A percentile compares a stretch with the other conserved stretches of the same genome.
These are phyloP conservation scores for Microctonus hyperodae DNA, from an alignment of 2,888 invertebrate species.

Conservation along the genomic window DNA sequence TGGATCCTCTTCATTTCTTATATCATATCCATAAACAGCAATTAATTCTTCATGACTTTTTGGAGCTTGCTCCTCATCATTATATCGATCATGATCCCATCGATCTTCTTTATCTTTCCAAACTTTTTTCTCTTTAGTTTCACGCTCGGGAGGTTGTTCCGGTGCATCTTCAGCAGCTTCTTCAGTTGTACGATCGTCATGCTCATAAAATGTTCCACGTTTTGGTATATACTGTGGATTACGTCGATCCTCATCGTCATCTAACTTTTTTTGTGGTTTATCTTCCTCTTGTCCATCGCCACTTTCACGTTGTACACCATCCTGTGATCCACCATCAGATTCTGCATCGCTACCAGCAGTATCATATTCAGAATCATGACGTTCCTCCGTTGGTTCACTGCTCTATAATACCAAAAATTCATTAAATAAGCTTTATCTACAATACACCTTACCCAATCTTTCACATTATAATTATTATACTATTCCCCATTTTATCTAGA, in stretches of 20 bases:
- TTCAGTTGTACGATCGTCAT: conserved; percentile 87
- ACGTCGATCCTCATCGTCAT: conserved; percentile 92
- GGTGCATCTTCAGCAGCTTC: conserved; percentile 59
- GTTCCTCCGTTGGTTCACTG: conserved; percentile 55
- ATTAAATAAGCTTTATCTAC: background rate
- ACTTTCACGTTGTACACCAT: conserved; percentile 57
- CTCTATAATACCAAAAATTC: conserved; percentile 47
- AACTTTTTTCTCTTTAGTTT: conserved; percentile 61
- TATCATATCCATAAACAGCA: conserved; percentile 91
- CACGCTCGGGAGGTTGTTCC: conserved; percentile 53
- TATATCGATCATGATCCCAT: conserved; percentile 89
- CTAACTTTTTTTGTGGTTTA: conserved; percentile 77
- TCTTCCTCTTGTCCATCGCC: conserved; percentile 63
- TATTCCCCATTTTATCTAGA: background rate
- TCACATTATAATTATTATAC: no score
- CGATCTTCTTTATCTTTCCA: conserved; percentile 73
- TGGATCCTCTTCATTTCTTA: conserved; percentile 89
- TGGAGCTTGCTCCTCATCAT: conserved; percentile 82
- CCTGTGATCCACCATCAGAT: conserved; percentile 58
- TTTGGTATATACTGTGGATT: conserved; percentile 98
- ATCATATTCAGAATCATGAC: conserved; percentile 59
- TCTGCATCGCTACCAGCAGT: conserved; percentile 53
- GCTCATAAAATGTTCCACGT: conserved; percentile 95
- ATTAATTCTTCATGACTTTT: conserved; percentile 87
- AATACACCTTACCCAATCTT: no score